Evolutionary conservation across 1,140 invertebrate genomes (phyloP).

Genomic region (Pseudomyrmex flavicornis): DNA sequence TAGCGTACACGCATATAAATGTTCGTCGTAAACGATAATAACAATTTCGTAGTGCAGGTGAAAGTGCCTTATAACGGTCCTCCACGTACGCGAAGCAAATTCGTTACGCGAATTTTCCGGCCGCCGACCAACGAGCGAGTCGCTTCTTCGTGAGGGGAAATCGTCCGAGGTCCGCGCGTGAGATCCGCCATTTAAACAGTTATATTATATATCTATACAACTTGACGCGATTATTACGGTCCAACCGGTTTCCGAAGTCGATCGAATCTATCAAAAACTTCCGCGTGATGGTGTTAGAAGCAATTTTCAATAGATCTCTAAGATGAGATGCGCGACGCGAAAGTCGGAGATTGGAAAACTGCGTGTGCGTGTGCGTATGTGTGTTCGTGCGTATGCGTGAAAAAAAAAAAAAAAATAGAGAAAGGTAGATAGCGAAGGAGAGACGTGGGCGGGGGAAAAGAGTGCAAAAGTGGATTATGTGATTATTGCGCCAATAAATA

Average conservation of each 20-base stretch:
- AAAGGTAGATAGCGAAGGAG: neutral
- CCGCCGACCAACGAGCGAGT: conserved; percentile 37
- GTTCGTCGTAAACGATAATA: conserved; percentile 39
- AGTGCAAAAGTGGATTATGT: conserved; percentile 22
- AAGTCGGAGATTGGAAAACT: neutral
- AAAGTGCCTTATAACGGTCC: conserved; percentile 73
- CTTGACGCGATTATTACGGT: neutral
- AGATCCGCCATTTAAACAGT: neutral
- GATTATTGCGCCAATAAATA: conserved; percentile 1
- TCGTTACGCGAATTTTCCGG: conserved; percentile 52
- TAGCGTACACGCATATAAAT: conserved; percentile 39
- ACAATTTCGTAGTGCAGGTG: conserved; percentile 64
- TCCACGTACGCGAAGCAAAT: conserved; percentile 60
- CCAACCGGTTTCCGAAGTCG: conserved; percentile 40
- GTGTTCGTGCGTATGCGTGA: conserved; percentile 8
- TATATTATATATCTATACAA: neutral
- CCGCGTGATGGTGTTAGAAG: conserved; percentile 32
- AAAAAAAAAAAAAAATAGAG: neutral
- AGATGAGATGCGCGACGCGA: conserved; percentile 9
- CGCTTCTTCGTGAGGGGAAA: conserved; percentile 9
- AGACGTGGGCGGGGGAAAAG: neutral
- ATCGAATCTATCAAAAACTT: neutral
- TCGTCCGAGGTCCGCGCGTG: conserved; percentile 18
- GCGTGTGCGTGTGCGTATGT: conserved; percentile 16
- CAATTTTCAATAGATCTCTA: neutral